A percentile compares a stretch with the other conserved stretches of the same genome.
Conservation (phyloP, 2,113 vertebrate species). For the Labeo rohita region DNA sequence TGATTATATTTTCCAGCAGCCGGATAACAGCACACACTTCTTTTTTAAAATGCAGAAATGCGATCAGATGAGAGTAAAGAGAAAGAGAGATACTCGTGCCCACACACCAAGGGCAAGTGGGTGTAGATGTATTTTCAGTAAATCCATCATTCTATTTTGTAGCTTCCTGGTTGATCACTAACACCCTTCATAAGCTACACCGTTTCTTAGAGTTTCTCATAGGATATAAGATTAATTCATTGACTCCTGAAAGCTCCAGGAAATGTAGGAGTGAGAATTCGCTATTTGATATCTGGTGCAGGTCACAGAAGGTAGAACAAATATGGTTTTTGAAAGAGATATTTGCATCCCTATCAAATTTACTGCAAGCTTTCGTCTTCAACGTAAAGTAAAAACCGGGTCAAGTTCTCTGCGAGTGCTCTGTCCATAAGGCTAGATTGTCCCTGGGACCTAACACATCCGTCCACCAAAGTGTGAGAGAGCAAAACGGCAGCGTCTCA, state of each 20-base stretch:
- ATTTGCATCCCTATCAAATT: neutral
- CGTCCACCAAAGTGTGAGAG: slow-evolving; percentile 27
- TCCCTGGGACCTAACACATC: slow-evolving; percentile 16
- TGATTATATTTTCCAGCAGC: neutral
- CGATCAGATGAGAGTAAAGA: slow-evolving; percentile 37
- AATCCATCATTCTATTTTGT: slow-evolving; percentile 42
- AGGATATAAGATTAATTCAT: neutral
- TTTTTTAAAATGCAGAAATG: slow-evolving; percentile 1
- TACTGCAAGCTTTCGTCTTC: neutral
- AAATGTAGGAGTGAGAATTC: slow-evolving; percentile 12
- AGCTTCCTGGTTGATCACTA: slow-evolving; percentile 45
- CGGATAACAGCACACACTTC: neutral
- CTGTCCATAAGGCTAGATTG: neutral
- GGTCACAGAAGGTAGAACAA: slow-evolving; percentile 1
- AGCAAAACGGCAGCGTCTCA: neutral
- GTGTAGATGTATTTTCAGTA: slow-evolving; percentile 53
- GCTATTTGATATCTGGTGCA: neutral
- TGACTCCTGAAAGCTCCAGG: neutral
- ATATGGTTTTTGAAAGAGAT: neutral
- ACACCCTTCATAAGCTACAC: slow-evolving; percentile 12
- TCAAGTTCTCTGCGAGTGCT: neutral
- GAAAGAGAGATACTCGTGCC: slow-evolving; percentile 46
- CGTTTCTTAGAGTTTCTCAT: slow-evolving; percentile 15
- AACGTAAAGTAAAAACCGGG: slow-evolving; percentile 1
- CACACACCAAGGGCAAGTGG: slow-evolving; percentile 52